phyloP scores from a whole-genome alignment of 2,888 invertebrate species.

The Allolobophora icterica region DNA sequence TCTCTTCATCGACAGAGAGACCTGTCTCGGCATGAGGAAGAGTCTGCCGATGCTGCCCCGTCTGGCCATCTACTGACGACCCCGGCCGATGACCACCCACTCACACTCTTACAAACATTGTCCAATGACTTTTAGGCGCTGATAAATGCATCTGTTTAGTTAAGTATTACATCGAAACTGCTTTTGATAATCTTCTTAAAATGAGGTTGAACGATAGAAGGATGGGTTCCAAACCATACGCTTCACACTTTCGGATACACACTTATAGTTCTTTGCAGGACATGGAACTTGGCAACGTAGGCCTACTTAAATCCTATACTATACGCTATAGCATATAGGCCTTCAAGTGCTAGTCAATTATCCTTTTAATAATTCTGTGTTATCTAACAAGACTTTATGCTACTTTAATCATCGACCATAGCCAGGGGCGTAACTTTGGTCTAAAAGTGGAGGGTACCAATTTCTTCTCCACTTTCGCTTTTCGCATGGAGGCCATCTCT shows the following conservation, averaged over 20 bases:
- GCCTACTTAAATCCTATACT: not conserved
- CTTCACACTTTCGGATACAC: not conserved
- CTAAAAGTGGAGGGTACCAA: too few relatives aligned
- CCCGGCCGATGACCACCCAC: not conserved
- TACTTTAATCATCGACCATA: too few relatives aligned
- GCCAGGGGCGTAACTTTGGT: too few relatives aligned
- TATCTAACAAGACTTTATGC: too few relatives aligned
- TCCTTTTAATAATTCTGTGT: not conserved
- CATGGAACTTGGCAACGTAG: not conserved
- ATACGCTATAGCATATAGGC: not conserved
- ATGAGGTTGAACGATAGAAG: not conserved
- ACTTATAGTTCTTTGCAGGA: not conserved
- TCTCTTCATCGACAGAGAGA: slow-evolving; percentile 90
- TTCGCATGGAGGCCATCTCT: too few relatives aligned
- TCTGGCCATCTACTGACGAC: slow-evolving; percentile 19
- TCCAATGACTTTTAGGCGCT: not conserved
- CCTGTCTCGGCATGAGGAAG: slow-evolving; percentile 87
- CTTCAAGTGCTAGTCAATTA: too few relatives aligned
- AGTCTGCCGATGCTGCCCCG: slow-evolving; percentile 14
- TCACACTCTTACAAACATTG: too few relatives aligned
- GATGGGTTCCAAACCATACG: not conserved
- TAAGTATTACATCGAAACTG: not conserved
- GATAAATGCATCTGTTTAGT: not conserved
- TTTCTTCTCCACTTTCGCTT: too few relatives aligned
- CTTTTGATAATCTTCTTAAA: not conserved